phyloP scores from a whole-genome alignment of 1,140 invertebrate species.

The Cotesia typhae region DNA sequence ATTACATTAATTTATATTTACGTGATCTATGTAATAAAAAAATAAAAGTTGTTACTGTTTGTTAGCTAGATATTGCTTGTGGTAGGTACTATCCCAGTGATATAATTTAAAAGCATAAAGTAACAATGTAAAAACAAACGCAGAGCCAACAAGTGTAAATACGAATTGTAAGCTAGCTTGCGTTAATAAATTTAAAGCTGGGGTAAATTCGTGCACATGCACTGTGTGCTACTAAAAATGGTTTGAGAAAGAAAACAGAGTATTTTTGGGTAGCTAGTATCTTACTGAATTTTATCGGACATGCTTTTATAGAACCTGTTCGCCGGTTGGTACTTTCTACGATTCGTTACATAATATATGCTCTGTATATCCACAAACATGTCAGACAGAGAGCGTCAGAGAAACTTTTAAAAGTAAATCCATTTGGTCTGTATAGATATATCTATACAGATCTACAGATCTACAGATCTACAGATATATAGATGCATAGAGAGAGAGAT shows the following conservation, averaged over 20 bases:
- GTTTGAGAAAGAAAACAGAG: background rate
- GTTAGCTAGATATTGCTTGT: no score
- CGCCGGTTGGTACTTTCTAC: background rate
- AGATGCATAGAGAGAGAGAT: background rate
- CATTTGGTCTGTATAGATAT: background rate
- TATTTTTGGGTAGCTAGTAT: background rate
- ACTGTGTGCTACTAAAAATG: background rate
- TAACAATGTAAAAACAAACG: background rate
- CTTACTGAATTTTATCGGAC: slow-evolving; percentile 5
- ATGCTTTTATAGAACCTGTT: background rate
- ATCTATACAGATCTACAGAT: no score
- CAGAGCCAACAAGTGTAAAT: slow-evolving; percentile 15
- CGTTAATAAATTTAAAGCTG: slow-evolving; percentile 3
- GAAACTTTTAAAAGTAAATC: slow-evolving; percentile 9
- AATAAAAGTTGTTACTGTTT: no score
- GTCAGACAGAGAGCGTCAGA: background rate
- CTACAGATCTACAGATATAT: no score
- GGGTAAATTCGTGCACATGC: background rate
- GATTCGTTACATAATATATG: slow-evolving; percentile 1
- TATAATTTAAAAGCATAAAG: background rate
- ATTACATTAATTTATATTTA: background rate
- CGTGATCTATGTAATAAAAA: no score
- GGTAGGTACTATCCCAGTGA: background rate
- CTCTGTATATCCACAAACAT: background rate
- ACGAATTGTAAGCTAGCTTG: background rate